Evolutionary conservation across 2,888 invertebrate species (phyloP).

Genomic region (Scrobipalpa atriplicella): DNA sequence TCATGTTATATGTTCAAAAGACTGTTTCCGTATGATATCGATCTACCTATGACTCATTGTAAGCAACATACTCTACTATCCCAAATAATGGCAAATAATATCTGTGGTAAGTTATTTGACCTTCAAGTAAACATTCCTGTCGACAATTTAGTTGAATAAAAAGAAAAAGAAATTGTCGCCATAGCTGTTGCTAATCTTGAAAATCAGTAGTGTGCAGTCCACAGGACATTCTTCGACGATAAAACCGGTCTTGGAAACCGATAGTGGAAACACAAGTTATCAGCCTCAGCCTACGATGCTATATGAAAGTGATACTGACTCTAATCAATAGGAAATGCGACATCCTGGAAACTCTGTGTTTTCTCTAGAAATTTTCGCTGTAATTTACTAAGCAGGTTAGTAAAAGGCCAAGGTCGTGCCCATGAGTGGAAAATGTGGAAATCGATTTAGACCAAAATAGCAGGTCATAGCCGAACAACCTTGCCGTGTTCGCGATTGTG

Average conservation of each 20-base stretch:
- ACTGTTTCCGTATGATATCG: neutral
- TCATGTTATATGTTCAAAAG: neutral
- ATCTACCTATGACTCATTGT: neutral
- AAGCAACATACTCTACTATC: neutral
- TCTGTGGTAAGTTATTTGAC: neutral
- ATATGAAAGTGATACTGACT: slow-evolving; percentile 46
- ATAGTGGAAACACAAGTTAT: slow-evolving; percentile 44
- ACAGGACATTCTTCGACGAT: slow-evolving; percentile 28
- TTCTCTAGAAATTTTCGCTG: slow-evolving; percentile 15
- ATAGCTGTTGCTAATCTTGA: neutral
- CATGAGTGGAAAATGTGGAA: neutral
- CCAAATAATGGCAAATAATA: neutral
- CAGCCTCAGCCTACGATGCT: slow-evolving; percentile 37
- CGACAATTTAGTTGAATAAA: too few species aligned
- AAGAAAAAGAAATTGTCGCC: neutral
- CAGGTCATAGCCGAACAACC: neutral
- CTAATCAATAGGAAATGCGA: slow-evolving; percentile 58
- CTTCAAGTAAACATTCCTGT: neutral
- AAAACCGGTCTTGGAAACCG: slow-evolving; percentile 38
- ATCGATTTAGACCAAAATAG: slow-evolving; percentile 9
- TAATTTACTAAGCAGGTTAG: neutral
- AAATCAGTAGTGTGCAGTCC: slow-evolving; percentile 8
- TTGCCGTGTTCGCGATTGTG: neutral
- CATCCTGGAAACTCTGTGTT: slow-evolving; percentile 54
- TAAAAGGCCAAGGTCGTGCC: slow-evolving; percentile 7